These are phyloP conservation scores for Muscicapa striata DNA, from an alignment of 2,797 vertebrate genomes.

Conservation along the genomic window DNA sequence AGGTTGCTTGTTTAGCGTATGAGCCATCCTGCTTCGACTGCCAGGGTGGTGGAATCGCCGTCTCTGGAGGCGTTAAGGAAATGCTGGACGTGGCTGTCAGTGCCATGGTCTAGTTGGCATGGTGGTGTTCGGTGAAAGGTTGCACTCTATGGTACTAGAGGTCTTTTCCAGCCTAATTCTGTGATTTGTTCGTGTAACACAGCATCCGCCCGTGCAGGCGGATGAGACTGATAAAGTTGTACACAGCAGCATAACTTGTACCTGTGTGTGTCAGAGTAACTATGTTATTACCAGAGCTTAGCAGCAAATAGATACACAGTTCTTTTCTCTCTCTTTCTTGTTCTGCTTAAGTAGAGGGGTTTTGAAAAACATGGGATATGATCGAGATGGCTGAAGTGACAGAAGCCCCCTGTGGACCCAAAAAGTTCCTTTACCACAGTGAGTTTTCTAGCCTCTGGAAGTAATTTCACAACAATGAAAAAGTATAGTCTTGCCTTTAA, in stretches of 20 bases:
- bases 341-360: neutral
- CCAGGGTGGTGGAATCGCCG: neutral
- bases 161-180: neutral
- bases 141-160: neutral
- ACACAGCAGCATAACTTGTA: accelerated
- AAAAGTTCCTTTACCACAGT: neutral
- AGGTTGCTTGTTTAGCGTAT: neutral
- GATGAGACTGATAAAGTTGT: neutral
- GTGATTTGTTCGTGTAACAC: neutral
- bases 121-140: neutral
- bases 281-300: accelerated
- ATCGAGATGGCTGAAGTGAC: neutral
- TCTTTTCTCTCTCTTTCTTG: no score
- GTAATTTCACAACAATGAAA: neutral
- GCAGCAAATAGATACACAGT: neutral
- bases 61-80: neutral
- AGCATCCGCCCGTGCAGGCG: accelerated
- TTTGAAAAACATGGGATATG: accelerated
- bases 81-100: neutral
- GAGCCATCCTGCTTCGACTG: neutral
- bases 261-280: neutral
- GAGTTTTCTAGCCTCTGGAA: neutral
- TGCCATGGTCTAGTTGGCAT: accelerated
- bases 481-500: neutral
- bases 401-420: neutral